Evolutionary conservation across 2,797 vertebrate species (phyloP).

Genomic region (Eospalax fontanierii): DNA sequence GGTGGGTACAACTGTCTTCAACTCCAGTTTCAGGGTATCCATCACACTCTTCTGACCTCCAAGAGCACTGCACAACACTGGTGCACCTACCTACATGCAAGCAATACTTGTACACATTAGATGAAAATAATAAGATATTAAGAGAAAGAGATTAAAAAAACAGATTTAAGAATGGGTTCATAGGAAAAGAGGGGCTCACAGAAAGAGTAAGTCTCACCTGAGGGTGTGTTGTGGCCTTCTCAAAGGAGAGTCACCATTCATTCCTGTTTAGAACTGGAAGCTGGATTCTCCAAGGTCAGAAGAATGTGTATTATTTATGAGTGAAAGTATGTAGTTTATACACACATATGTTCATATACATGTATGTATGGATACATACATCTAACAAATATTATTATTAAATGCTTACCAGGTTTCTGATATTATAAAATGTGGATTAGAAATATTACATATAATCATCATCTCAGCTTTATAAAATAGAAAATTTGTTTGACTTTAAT

Average conservation of each 20-base stretch:
- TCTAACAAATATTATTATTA: neutral
- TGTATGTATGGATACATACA: neutral
- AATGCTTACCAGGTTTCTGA: neutral
- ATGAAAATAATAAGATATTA: no score
- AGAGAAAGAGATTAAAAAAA: no score
- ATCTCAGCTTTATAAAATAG: neutral
- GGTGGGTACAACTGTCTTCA: no score
- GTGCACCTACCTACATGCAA: no score
- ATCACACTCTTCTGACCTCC: no score
- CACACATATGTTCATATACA: neutral
- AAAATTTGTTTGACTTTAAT: conserved; percentile 5
- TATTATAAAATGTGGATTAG: neutral
- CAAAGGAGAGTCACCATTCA: neutral
- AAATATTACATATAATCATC: neutral
- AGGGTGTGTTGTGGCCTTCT: neutral
- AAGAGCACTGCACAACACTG: no score
- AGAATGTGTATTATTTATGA: neutral
- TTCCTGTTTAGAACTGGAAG: conserved; percentile 36
- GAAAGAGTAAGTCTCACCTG: neutral
- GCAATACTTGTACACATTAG: no score
- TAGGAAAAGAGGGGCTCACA: neutral
- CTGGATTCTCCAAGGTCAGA: neutral
- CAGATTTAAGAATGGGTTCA: neutral
- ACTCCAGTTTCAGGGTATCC: no score
- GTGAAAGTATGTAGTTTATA: neutral